phyloP scores from a whole-genome alignment of 2,797 vertebrate species.

The Prunella strophiata region DNA sequence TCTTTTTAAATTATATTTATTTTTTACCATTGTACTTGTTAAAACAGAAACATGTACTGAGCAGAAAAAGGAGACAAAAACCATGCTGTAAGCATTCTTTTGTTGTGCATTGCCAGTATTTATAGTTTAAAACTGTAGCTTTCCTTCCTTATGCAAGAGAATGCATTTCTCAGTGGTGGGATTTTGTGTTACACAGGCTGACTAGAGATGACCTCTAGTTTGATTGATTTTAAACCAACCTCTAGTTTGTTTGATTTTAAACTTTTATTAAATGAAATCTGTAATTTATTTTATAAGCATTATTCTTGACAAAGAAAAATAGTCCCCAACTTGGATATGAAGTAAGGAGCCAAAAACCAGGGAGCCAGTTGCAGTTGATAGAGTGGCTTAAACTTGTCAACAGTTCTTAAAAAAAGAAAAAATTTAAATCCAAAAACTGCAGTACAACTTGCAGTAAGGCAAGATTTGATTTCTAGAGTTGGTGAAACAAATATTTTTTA shows the following conservation, averaged over 20 bases:
- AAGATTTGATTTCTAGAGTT: neutral
- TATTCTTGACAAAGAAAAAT: neutral
- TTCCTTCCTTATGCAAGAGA: neutral
- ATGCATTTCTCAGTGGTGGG: neutral
- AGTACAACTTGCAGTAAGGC: neutral
- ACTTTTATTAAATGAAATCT: neutral
- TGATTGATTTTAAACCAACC: too few species aligned
- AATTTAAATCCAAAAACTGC: neutral
- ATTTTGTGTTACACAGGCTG: neutral
- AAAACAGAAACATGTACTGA: neutral
- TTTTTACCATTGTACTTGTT: neutral
- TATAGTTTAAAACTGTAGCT: neutral
- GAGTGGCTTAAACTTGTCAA: neutral
- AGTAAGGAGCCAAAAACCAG: neutral
- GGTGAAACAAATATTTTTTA: neutral
- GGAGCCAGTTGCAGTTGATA: neutral
- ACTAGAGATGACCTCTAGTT: neutral
- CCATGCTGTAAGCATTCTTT: neutral
- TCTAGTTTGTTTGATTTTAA: neutral
- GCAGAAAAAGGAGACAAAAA: neutral
- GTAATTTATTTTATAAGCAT: neutral
- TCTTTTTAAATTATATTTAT: neutral
- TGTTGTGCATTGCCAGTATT: neutral
- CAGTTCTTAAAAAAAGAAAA: neutral
- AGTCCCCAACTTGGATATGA: neutral